Conservation (phyloP, 2,888 invertebrate genomes). For the Machimus rusticus region DNA sequence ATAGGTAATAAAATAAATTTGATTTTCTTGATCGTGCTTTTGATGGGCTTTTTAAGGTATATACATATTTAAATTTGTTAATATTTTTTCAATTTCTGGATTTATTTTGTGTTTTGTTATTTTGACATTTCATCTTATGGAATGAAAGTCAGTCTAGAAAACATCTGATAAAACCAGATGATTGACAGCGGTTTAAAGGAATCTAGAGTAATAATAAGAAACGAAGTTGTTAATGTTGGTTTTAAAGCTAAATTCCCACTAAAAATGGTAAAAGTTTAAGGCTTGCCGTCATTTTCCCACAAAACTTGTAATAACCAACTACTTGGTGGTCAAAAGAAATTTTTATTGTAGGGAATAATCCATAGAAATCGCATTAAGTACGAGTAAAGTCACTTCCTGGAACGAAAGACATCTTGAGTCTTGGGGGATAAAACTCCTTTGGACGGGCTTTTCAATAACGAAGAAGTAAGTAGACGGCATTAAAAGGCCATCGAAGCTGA, state of each 20-base stretch:
- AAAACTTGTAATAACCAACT: neutral
- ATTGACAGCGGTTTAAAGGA: neutral
- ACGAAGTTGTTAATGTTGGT: neutral
- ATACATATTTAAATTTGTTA: no score
- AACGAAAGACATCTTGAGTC: neutral
- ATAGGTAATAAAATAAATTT: no score
- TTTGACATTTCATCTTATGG: neutral
- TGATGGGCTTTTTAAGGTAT: no score
- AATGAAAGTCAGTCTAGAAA: neutral
- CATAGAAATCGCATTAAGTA: neutral
- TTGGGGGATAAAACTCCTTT: neutral
- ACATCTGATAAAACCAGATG: neutral
- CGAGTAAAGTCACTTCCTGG: neutral
- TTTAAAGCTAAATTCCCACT: neutral
- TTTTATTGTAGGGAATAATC: neutral
- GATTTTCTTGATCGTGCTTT: no score
- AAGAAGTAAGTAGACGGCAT: neutral
- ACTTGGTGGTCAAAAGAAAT: neutral
- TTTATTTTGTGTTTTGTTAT: neutral
- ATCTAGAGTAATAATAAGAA: neutral
- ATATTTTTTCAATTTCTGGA: no score
- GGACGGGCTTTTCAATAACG: neutral
- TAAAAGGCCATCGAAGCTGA: neutral
- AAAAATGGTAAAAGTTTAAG: neutral
- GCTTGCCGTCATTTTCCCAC: neutral